These are phyloP conservation scores for Drosophila seclusa DNA, from an alignment of 2,888 invertebrate species.

Conservation along the genomic window DNA sequence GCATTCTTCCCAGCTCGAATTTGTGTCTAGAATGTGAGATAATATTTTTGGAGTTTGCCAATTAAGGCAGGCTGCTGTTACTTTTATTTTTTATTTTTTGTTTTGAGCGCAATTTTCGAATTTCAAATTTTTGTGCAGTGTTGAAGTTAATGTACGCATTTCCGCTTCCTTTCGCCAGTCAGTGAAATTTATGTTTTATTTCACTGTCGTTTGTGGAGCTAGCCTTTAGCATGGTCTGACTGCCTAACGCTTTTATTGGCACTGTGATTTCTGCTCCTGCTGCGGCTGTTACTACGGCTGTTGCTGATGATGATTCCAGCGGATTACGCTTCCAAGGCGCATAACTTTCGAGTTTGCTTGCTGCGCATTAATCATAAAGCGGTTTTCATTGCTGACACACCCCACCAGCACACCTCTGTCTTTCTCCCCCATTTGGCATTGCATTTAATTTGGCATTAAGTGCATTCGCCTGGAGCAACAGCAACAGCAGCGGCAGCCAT, in stretches of 20 bases:
- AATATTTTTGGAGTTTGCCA: background rate
- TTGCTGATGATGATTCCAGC: conserved; percentile 43
- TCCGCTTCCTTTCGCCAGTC: conserved; percentile 57
- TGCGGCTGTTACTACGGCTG: conserved; percentile 5
- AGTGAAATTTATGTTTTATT: conserved; percentile 71
- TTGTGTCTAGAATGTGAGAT: background rate
- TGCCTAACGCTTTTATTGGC: conserved; percentile 68
- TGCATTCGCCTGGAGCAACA: conserved; percentile 54
- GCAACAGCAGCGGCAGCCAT: conserved; percentile 2
- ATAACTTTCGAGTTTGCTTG: conserved; percentile 56
- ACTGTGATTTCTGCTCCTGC: conserved; percentile 60
- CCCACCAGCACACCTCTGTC: background rate
- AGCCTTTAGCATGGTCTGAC: conserved; percentile 14
- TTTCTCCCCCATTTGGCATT: conserved; percentile 24
- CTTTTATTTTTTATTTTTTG: background rate
- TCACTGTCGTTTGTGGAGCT: conserved; percentile 47
- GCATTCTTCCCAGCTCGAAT: background rate
- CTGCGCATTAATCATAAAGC: conserved; percentile 74
- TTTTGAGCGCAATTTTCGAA: background rate
- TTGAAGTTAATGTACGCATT: conserved; percentile 71
- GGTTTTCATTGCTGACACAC: conserved; percentile 51
- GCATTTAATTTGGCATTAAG: conserved; percentile 80
- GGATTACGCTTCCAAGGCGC: conserved; percentile 69
- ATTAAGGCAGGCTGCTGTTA: background rate
- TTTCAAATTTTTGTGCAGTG: background rate